Base-by-base conservation (phyloP, 2,888 invertebrate species). In the Cremastinae sp. region DNA sequence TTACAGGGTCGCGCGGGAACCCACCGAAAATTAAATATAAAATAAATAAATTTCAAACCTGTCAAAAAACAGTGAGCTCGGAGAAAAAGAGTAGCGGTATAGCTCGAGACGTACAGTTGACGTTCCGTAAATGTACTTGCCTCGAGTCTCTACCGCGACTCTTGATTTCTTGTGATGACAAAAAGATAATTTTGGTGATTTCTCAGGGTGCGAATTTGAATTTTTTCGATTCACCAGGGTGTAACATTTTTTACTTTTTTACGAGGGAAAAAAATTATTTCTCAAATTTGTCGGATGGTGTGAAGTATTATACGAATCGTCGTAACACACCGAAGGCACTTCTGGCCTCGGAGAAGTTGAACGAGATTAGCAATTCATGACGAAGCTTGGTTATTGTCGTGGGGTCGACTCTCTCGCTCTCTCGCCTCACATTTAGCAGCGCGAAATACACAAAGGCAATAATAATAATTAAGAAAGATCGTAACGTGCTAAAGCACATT, bases 381-480 rank as follows among this genome's bases (percentile, higher is more conserved):
- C 84, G 77, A 82, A 74, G 53, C 82, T 83, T 86, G 87, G 85
- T 87, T 88, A 88, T 86, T 86, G 87, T 87, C 87, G 79, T 81
- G 74, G 83, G 81, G 84, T 82, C 82, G 62, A 41, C 39, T 22
- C 43, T 53, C 39, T 14, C 9, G 68, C 58, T 69, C 80, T 74
- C 81, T 20, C 14, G 55, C 80, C 81, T 77, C 72, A 81, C 84
- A 84, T 84, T 86, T 85, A 87, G 83, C 72, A 78, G 37, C 79
- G 74, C 80, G 83, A 84, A 85, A 83, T 84, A 87, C 86, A 85
- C 82, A 80, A 83, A 82, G 85, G 88, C 85, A 89, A 89, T 89
- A 88, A 89, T 87, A 88, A 89, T 89, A 89, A 89, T 89, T 89
- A 89, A 89, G 88, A 87, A 88, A 87, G 86, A 89, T 88, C 85